Evolutionary conservation across 64 coral and sea anemone species (phyloP).

Genomic region (Catalaphyllia jardinei): DNA sequence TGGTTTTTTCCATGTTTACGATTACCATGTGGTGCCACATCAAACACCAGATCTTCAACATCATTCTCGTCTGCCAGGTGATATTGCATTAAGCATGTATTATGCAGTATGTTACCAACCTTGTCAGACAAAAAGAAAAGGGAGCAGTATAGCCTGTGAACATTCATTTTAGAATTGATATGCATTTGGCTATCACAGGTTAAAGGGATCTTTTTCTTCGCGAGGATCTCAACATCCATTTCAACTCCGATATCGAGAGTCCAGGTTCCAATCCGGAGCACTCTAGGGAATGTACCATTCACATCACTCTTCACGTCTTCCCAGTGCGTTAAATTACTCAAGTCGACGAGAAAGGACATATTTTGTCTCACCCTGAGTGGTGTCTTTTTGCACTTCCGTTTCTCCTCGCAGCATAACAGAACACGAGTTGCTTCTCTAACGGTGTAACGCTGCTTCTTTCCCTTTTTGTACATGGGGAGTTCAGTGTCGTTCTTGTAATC

Average conservation of each 20-base stretch:
- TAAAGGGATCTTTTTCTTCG: not conserved
- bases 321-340: constrained; percentile 17
- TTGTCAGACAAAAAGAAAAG: no score
- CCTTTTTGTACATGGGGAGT: no score
- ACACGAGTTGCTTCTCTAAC: constrained; percentile 28
- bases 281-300: constrained; percentile 15
- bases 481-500: no score
- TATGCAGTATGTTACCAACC: constrained; percentile 23
- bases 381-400: constrained; percentile 20
- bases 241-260: constrained; percentile 9
- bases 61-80: not conserved
- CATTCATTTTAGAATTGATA: no score
- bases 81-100: constrained; percentile 36
- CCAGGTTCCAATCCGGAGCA: constrained; percentile 14
- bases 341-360: not conserved
- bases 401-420: constrained; percentile 8
- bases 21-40: no score
- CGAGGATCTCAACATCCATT: not conserved
- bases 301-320: constrained; percentile 37
- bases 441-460: not conserved
- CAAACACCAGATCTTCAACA: constrained; percentile 23
- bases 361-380: constrained; percentile 20
- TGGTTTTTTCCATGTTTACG: no score
- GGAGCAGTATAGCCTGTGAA: no score
- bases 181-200: not conserved